Evolutionary conservation across 2,113 vertebrate species (phyloP), one percentile per base, ranked within the genome.

Genomic region (Reinhardtius hippoglossoides): DNA sequence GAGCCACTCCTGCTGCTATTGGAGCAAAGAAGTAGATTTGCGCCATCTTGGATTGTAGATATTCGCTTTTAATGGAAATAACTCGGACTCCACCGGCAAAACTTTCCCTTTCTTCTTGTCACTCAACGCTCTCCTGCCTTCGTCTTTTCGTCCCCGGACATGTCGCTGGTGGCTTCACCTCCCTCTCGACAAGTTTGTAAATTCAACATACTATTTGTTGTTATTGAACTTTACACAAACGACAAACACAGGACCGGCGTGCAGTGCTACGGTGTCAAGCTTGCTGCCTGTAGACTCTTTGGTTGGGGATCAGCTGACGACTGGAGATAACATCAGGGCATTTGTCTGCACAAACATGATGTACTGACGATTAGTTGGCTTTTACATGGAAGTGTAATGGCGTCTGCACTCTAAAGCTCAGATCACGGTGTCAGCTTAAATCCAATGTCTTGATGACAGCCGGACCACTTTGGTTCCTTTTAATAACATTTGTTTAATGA

Each of bases 41-140:
- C 60, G 50, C 60, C 74, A 74, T 74, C 23, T 77, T 84, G 44
- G 52, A 67, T 64, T 71, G 64, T 40, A 27, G 18, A 10, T 14
- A 3, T 67, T 71, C 23, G 20, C 7, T 3, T 74, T 31, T 44
- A 4, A 20, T 52, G 24, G n/a, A 26, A 62, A 59, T n/a, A 18
- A 48, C 1, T 21, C 6, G 9, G 37, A 12, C n/a, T 35, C 2
- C 15, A 1, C 8, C 1, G 1, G 23, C 5, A 2, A 59, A 65
- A 9, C 16, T 42, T 42, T 9, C 9, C 8, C 27, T 31, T 31
- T 37, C 14, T 48, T 21, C 24, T 24, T 24, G 1, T 56, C 61
- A 44, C 14, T n/a, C 10, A 61, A 50, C 4, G 0, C 3, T 7
- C 0, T 0, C 15, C 5, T 0, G 1, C 21, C 16, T 56, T 23